These are phyloP conservation scores for Thecophora atra DNA, from an alignment of 2,888 invertebrate species.

Conservation along the genomic window DNA sequence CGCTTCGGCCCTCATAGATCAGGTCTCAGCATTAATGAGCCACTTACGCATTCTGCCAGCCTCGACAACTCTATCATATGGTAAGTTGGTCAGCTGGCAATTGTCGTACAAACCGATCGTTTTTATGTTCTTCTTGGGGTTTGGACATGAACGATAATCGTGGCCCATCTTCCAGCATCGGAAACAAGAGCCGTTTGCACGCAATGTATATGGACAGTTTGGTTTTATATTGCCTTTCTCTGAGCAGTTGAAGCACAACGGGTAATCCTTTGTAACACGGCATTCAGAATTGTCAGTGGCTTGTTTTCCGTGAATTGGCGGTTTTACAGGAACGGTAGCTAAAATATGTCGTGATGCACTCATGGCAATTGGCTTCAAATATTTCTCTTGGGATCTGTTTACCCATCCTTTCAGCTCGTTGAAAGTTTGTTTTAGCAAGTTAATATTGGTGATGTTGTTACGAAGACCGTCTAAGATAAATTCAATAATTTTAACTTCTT, in stretches of 20 bases:
- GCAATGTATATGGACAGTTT: constrained; percentile 32
- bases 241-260: constrained; percentile 23
- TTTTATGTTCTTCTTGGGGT: constrained; percentile 12
- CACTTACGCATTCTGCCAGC: too few species aligned
- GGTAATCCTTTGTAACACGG: background rate
- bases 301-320: background rate
- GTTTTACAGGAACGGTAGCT: background rate
- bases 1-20: too few species aligned
- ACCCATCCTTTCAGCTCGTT: constrained; percentile 19
- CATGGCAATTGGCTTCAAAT: constrained; percentile 5
- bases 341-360: background rate
- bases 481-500: constrained; percentile 28
- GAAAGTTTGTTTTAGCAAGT: constrained; percentile 3
- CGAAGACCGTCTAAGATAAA: constrained; percentile 33
- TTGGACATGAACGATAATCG: constrained; percentile 20
- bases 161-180: constrained; percentile 26
- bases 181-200: constrained; percentile 20
- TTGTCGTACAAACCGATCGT: too few species aligned
- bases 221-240: constrained; percentile 30
- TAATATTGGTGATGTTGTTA: constrained; percentile 10
- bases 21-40: too few species aligned
- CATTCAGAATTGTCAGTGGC: background rate
- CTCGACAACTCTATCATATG: too few species aligned
- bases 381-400: constrained; percentile 24
- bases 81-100: too few species aligned